Evolutionary conservation across 2,797 vertebrate genomes (phyloP).

Genomic region (Tangara arthus): DNA sequence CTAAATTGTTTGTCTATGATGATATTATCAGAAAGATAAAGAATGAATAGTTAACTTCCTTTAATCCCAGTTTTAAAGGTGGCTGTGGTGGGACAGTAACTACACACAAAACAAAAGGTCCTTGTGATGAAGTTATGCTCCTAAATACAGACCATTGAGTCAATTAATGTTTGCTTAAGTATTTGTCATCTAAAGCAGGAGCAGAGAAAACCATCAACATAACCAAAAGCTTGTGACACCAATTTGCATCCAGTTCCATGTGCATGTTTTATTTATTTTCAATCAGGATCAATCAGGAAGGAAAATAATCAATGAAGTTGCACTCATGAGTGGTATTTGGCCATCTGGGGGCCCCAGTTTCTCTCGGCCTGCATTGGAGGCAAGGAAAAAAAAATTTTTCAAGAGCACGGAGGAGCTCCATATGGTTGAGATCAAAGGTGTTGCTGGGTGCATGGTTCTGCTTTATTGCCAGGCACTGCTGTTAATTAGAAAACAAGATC

Average conservation of each 20-base stretch:
- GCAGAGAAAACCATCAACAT: slow-evolving; percentile 85
- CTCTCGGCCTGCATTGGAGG: slow-evolving; percentile 84
- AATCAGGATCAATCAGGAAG: slow-evolving; percentile 88
- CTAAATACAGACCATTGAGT: slow-evolving; percentile 34
- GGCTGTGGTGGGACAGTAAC: slow-evolving; percentile 17
- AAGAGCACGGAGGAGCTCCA: slow-evolving; percentile 91
- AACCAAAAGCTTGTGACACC: slow-evolving; percentile 75
- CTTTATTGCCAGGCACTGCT: slow-evolving; percentile 99
- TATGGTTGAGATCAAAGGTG: slow-evolving; percentile 99
- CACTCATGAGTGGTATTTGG: slow-evolving; percentile 80
- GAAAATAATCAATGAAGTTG: slow-evolving; percentile 87
- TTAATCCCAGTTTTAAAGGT: slow-evolving; percentile 19
- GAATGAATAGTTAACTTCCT: slow-evolving; percentile 16
- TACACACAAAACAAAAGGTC: neutral
- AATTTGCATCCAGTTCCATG: slow-evolving; percentile 85
- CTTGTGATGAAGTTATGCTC: slow-evolving; percentile 15
- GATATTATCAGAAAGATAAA: slow-evolving; percentile 52
- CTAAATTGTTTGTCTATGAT: slow-evolving; percentile 35
- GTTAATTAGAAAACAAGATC: slow-evolving; percentile 99
- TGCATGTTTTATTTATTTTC: slow-evolving; percentile 90
- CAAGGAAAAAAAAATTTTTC: slow-evolving; percentile 80
- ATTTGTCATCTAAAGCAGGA: slow-evolving; percentile 60
- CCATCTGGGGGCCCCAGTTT: slow-evolving; percentile 89
- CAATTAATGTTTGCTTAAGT: slow-evolving; percentile 64
- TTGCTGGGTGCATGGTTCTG: slow-evolving; percentile 98